Conservation (phyloP, 1,140 invertebrate genomes). For the Sinonovacula constricta region DNA sequence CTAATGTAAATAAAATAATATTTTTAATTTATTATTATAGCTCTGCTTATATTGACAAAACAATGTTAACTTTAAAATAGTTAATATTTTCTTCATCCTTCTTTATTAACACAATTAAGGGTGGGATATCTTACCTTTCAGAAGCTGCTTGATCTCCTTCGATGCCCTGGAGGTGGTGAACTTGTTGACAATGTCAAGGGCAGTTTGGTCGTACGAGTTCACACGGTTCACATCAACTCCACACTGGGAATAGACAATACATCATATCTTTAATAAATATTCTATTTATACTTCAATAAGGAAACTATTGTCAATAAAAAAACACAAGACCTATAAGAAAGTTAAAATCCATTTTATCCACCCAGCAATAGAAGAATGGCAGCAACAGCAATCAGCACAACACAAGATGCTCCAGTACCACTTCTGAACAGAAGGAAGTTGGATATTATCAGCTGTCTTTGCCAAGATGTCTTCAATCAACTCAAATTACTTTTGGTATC, state of each 20-base stretch:
- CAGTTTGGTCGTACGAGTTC: slow-evolving; percentile 80
- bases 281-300: not conserved
- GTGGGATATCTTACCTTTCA: slow-evolving; percentile 80
- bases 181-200: slow-evolving; percentile 79
- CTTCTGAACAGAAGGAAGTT: too few relatives aligned
- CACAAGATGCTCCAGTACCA: too few relatives aligned
- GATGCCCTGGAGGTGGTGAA: slow-evolving; percentile 77
- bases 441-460: too few relatives aligned
- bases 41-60: too few relatives aligned
- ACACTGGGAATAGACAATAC: slow-evolving; percentile 72
- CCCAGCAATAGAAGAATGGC: not conserved
- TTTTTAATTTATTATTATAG: too few relatives aligned
- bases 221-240: slow-evolving; percentile 79
- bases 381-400: not conserved
- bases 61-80: too few relatives aligned
- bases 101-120: too few relatives aligned
- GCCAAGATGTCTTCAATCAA: too few relatives aligned
- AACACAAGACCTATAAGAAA: not conserved
- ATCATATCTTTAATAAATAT: not conserved
- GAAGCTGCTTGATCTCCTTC: slow-evolving; percentile 79
- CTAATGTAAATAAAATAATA: too few relatives aligned
- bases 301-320: not conserved
- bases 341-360: not conserved
- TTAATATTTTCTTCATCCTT: too few relatives aligned
- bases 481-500: too few relatives aligned